phyloP scores from a whole-genome alignment of 2,888 invertebrate species.

The Anaspis maculata region DNA sequence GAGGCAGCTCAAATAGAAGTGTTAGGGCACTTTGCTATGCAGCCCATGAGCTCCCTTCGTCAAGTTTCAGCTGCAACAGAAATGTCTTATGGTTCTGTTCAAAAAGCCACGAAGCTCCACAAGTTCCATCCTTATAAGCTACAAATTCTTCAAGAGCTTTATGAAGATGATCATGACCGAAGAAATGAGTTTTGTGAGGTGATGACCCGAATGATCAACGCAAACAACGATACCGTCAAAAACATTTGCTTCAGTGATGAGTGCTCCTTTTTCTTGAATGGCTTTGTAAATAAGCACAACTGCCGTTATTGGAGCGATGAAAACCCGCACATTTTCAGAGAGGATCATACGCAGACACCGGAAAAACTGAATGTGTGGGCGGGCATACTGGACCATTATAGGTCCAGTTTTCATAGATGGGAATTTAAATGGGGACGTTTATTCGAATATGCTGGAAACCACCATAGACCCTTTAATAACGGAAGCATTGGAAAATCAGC shows the following conservation, averaged over 20 bases:
- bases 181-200: slow-evolving; percentile 19
- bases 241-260: slow-evolving; percentile 13
- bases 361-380: slow-evolving; percentile 11
- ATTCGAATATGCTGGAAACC: neutral
- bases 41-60: slow-evolving; percentile 5
- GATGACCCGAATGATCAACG: neutral
- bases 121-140: slow-evolving; percentile 17
- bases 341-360: slow-evolving; percentile 8
- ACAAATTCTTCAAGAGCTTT: slow-evolving; percentile 18
- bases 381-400: slow-evolving; percentile 3
- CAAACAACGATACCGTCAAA: slow-evolving; percentile 2
- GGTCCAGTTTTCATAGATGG: slow-evolving; percentile 1
- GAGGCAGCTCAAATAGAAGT: slow-evolving; percentile 13
- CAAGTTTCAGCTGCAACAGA: neutral
- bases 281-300: neutral
- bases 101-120: neutral
- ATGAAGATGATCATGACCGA: slow-evolving; percentile 19
- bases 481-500: slow-evolving; percentile 1
- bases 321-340: neutral
- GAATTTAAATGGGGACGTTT: neutral
- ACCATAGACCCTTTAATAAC: neutral
- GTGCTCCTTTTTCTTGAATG: slow-evolving; percentile 4
- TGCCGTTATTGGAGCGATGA: slow-evolving; percentile 1
- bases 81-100: neutral
- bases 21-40: slow-evolving; percentile 14